phyloP scores from a whole-genome alignment of 2,888 invertebrate species.

The Pristionchus japonicus region DNA sequence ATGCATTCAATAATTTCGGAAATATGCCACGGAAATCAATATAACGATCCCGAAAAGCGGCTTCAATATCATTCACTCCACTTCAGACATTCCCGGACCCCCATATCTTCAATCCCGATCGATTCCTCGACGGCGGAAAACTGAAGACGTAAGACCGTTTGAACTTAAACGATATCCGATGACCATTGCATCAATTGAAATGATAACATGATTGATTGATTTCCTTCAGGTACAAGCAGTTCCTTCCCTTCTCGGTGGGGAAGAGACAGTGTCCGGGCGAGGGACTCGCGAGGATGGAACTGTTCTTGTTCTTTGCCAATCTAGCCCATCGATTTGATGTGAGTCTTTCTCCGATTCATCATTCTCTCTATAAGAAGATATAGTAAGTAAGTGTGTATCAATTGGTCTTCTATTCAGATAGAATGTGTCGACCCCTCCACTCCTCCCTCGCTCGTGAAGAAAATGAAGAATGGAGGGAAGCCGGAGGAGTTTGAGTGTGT shows the following conservation, averaged over 20 bases:
- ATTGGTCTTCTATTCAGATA: no score
- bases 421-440: background rate
- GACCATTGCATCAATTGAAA: no score
- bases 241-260: slow-evolving; percentile 60
- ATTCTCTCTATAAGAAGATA: no score
- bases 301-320: slow-evolving; percentile 56
- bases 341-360: no score
- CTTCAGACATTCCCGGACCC: slow-evolving; percentile 54
- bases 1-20: no score
- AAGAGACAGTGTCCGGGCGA: slow-evolving; percentile 59
- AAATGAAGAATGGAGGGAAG: background rate
- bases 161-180: no score
- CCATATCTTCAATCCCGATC: slow-evolving; percentile 49
- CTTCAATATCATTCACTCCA: no score
- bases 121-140: slow-evolving; percentile 51
- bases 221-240: slow-evolving; percentile 13
- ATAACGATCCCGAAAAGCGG: no score
- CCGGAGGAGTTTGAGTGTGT: slow-evolving; percentile 2
- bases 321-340: slow-evolving; percentile 54
- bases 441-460: background rate
- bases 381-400: no score
- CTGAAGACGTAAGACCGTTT: slow-evolving; percentile 5
- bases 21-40: no score
- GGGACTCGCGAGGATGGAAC: slow-evolving; percentile 54
- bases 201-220: no score